Evolutionary conservation across 2,113 vertebrate genomes (phyloP), one percentile per base, ranked within the genome.

Genomic region (Calidris pugnax): DNA sequence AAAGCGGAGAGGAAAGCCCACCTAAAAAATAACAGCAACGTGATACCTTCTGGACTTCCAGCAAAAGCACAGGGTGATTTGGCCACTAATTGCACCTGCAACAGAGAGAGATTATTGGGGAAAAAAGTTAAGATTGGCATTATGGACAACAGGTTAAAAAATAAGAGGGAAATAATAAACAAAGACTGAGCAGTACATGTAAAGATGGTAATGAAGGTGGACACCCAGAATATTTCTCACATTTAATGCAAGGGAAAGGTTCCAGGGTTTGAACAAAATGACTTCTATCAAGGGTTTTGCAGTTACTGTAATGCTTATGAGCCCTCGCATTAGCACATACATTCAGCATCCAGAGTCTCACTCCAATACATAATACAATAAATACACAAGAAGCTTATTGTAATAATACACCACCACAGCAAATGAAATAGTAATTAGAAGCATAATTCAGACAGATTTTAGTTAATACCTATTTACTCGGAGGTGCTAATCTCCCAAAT

Each of bases 361-460:
- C 59, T 73, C 64, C 47, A 57, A 85, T 55, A 69, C 67, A 19
- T 82, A 82, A 76, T 7, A 88, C 71, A 95, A 69, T 87, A 95
- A 97, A 93, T 59, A 94, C 86, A 87, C 79, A 60, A 69, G 64
- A 62, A 87, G 87, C 57, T 87, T 88, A 59, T 37, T 90, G 91
- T 47, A 95, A 95, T 94, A 94, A 96, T 90, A 92, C 55, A 78
- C 3, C 75, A 86, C 45, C 64, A 33, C 62, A 69, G 91, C 78
- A 93, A 96, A 90, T 76, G 85, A 94, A 95, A 93, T 85, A 47
- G 80, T 92, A 96, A 97, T 97, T 94, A 87, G 90, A 85, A 90
- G 43, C 91, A 96, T 97, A 92, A 96, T 92, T 97, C 94, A 96
- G 92, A 47, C 45, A 90, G 85, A 84, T 93, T 97, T 96, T 93